Conservation (phyloP, 2,888 invertebrate genomes). For the Cryptus viduatorius region DNA sequence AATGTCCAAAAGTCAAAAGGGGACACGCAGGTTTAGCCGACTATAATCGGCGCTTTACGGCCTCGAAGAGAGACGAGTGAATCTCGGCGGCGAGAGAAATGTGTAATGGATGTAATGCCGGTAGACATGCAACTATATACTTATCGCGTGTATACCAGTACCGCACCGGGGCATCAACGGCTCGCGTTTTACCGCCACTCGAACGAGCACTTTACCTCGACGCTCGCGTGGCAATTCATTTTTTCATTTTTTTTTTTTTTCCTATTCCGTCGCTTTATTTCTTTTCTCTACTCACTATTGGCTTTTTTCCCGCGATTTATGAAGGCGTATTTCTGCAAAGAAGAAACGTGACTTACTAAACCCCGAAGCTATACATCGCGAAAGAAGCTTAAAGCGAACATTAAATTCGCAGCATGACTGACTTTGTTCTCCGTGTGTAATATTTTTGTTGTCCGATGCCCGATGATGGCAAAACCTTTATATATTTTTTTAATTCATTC, state of each 20-base stretch:
- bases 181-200: constrained; percentile 46
- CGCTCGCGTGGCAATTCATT: constrained; percentile 22
- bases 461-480: too few species aligned
- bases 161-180: constrained; percentile 27
- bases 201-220: constrained; percentile 49
- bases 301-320: constrained; percentile 7
- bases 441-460: neutral
- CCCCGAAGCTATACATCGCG: neutral
- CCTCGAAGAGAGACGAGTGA: constrained; percentile 29
- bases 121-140: constrained; percentile 42
- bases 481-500: too few species aligned
- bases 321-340: neutral
- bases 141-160: constrained; percentile 28
- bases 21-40: constrained; percentile 32
- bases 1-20: constrained; percentile 57
- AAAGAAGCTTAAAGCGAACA: constrained; percentile 10
- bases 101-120: constrained; percentile 34
- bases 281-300: neutral
- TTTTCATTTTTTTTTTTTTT: constrained; percentile 10
- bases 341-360: neutral
- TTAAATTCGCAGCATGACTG: constrained; percentile 4
- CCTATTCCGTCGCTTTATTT: constrained; percentile 12
- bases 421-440: constrained; percentile 4
- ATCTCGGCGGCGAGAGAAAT: constrained; percentile 42
- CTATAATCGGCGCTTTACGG: constrained; percentile 27